These are phyloP conservation scores for Leptoteleia sp. DNA, from an alignment of 1,140 invertebrate species.

Conservation along the genomic window DNA sequence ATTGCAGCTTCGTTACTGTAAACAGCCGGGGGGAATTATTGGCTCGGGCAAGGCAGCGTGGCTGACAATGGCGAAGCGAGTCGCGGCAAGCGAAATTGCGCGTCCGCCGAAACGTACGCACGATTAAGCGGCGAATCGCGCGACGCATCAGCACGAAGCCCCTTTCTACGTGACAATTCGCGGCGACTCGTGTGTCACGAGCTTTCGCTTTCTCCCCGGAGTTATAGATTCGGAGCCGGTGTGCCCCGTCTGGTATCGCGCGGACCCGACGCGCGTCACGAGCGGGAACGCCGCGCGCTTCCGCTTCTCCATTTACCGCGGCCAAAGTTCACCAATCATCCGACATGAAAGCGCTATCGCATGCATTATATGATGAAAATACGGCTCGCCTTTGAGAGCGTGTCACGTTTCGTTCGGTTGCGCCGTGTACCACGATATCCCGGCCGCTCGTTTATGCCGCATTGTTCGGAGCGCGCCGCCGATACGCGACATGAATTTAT, in stretches of 20 bases:
- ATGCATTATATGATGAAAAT: conserved; percentile 66
- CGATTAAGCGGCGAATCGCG: conserved; percentile 25
- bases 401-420: conserved; percentile 59
- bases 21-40: too few species aligned
- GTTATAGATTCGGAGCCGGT: conserved; percentile 47
- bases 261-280: conserved; percentile 34
- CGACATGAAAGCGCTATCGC: conserved; percentile 60
- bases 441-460: conserved; percentile 38
- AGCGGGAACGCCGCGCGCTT: conserved; percentile 42
- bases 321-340: conserved; percentile 65
- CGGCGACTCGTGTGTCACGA: conserved; percentile 57
- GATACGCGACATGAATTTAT: conserved; percentile 52
- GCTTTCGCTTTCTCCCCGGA: conserved; percentile 60
- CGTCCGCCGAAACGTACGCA: too few species aligned
- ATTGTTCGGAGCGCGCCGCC: conserved; percentile 44
- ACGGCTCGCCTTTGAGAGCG: conserved; percentile 55
- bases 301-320: conserved; percentile 60
- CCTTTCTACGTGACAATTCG: conserved; percentile 58
- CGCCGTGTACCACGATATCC: conserved; percentile 56
- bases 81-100: too few species aligned
- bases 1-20: too few species aligned
- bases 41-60: too few species aligned
- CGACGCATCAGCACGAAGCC: conserved; percentile 51
- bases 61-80: too few species aligned
- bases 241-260: conserved; percentile 15